Evolutionary conservation across 1,140 invertebrate species (phyloP).

Genomic region (Drosophila lacertosa): DNA sequence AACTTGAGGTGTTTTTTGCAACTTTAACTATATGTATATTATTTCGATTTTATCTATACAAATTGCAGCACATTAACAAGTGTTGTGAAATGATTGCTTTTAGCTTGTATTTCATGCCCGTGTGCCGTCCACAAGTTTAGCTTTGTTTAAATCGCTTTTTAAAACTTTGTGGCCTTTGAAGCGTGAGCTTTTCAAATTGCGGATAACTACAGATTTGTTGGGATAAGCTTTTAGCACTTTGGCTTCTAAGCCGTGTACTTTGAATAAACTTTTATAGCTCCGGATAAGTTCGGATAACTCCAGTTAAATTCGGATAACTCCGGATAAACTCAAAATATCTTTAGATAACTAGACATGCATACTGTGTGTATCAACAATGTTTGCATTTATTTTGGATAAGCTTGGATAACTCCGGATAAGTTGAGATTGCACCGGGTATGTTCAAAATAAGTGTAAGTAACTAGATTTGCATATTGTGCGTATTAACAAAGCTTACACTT

Average conservation of each 20-base stretch:
- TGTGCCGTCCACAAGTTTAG: background rate
- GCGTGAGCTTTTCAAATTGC: too few species aligned
- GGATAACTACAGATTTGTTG: background rate
- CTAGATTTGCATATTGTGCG: too few species aligned
- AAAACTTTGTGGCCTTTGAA: background rate
- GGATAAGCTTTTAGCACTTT: too few species aligned
- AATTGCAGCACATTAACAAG: slow-evolving; percentile 24
- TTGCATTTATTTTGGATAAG: background rate
- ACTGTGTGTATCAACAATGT: background rate
- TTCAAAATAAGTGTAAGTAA: too few species aligned
- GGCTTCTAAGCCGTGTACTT: too few species aligned
- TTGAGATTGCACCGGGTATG: background rate
- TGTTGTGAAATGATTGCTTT: slow-evolving; percentile 23
- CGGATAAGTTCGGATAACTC: background rate
- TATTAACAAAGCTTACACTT: background rate
- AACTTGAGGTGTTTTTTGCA: slow-evolving; percentile 38
- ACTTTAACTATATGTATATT: slow-evolving; percentile 12
- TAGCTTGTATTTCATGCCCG: background rate
- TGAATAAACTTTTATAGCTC: too few species aligned
- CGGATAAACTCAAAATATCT: slow-evolving; percentile 2
- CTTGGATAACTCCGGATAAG: background rate
- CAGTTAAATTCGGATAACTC: background rate
- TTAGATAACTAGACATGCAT: background rate
- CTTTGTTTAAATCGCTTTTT: background rate
- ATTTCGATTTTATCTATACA: slow-evolving; percentile 18